Conservation (phyloP, 2,888 invertebrate species). For the Mythimna vitellina region DNA sequence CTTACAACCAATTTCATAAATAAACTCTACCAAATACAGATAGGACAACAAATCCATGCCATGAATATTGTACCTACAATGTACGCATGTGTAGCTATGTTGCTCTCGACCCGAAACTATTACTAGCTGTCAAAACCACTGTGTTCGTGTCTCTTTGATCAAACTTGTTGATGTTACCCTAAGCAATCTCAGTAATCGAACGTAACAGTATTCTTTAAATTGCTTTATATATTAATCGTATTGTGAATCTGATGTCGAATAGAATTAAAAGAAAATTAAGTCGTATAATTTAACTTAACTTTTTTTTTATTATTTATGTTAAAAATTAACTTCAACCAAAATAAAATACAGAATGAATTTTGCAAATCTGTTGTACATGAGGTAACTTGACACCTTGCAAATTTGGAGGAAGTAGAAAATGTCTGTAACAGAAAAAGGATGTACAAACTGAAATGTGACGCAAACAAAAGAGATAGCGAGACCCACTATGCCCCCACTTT, state of each 20-base stretch:
- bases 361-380: no score
- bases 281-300: no score
- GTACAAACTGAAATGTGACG: no score
- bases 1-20: constrained; percentile 70
- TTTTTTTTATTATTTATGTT: no score
- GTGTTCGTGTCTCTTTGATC: constrained; percentile 53
- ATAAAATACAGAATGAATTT: no score
- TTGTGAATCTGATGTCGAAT: background rate
- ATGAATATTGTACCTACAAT: background rate
- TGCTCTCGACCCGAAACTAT: constrained; percentile 28
- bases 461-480: no score
- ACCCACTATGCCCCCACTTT: no score
- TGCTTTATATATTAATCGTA: constrained; percentile 1
- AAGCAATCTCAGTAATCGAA: constrained; percentile 8
- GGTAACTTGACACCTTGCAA: no score
- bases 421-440: no score
- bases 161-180: constrained; percentile 38
- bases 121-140: constrained; percentile 50
- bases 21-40: constrained; percentile 52
- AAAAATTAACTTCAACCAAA: no score
- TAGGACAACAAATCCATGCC: constrained; percentile 7
- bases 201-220: constrained; percentile 9
- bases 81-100: background rate
- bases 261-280: background rate
- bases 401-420: no score